A percentile compares a stretch with the other conserved stretches of the same genome.
phyloP scores from a whole-genome alignment of 2,113 vertebrate species.

The Cygnus atratus region DNA sequence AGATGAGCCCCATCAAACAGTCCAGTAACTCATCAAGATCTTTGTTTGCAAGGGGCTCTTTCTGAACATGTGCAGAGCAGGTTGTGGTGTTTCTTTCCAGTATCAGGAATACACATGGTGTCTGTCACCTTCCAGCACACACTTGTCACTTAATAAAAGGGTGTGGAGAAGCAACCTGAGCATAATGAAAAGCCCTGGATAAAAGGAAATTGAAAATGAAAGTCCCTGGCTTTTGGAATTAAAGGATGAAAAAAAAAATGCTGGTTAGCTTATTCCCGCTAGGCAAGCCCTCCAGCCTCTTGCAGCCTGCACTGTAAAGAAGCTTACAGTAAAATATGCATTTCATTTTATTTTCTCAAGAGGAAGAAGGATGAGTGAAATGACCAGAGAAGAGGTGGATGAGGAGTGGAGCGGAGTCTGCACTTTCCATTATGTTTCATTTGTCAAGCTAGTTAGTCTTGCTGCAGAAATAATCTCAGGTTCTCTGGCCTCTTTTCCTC shows the following conservation, averaged over 20 bases:
- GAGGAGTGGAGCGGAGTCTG: neutral
- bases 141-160: neutral
- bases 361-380: constrained; percentile 39
- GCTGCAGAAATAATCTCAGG: constrained; percentile 44
- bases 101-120: neutral
- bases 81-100: neutral
- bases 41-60: neutral
- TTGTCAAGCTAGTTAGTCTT: constrained; percentile 49
- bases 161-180: neutral
- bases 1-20: neutral
- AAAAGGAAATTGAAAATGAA: constrained; percentile 52
- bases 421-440: constrained; percentile 38
- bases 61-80: neutral
- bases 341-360: constrained; percentile 24
- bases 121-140: neutral
- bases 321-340: constrained; percentile 38
- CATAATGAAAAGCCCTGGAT: neutral
- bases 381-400: neutral
- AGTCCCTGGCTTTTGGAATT: constrained; percentile 31
- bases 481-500: neutral
- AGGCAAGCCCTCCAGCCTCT: constrained; percentile 12
- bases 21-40: neutral
- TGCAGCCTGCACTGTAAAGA: constrained; percentile 35
- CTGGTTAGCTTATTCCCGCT: neutral
- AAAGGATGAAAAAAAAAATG: constrained; percentile 16